A percentile compares a stretch with the other conserved stretches of the same genome.
Conservation (phyloP, 2,113 vertebrate species). For the Alligator sinensis region DNA sequence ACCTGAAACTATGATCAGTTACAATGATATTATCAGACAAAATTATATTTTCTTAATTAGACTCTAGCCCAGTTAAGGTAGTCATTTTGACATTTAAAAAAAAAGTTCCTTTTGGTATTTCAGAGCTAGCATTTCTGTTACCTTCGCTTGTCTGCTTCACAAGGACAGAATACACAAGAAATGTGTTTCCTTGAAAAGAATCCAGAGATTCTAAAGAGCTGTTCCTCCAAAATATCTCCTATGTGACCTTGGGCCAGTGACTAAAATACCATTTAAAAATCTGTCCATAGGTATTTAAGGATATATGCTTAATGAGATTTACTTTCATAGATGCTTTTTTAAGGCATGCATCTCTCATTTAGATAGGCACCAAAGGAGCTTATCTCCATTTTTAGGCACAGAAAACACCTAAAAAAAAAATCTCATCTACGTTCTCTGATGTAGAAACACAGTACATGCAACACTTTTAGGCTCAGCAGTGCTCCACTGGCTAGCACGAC, state of each 20-base stretch:
- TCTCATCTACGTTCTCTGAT: no score
- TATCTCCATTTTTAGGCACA: no score
- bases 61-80: background rate
- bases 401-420: no score
- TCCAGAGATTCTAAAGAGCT: background rate
- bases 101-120: background rate
- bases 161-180: accelerated
- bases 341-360: background rate
- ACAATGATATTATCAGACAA: background rate
- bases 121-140: background rate
- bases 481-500: no score
- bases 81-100: background rate
- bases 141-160: accelerated
- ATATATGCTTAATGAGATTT: background rate
- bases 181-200: background rate
- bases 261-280: background rate
- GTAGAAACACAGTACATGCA: no score
- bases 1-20: no score
- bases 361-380: background rate
- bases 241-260: accelerated
- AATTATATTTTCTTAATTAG: background rate
- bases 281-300: accelerated
- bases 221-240: accelerated
- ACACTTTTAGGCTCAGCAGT: no score
- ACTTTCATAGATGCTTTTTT: background rate